Evolutionary conservation across 2,797 vertebrate species (phyloP).

Genomic region (Florisuga fusca): DNA sequence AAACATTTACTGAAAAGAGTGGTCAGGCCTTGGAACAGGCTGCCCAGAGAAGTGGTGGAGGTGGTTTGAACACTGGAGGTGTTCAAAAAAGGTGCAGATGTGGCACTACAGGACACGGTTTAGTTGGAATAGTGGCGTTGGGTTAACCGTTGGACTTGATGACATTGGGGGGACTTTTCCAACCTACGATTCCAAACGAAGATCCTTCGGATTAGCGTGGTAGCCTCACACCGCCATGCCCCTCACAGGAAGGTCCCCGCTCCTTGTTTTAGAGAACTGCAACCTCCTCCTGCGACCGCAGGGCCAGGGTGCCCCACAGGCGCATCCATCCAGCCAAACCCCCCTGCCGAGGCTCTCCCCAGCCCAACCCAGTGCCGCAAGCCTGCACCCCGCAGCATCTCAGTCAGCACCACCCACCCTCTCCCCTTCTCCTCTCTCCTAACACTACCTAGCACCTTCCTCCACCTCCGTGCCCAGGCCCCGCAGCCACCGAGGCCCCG

Average conservation of each 20-base stretch:
- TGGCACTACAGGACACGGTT: too few species aligned
- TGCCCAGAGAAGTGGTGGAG: too few species aligned
- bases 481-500: background rate
- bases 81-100: too few species aligned
- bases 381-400: background rate
- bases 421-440: background rate
- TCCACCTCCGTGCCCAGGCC: background rate
- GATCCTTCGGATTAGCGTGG: accelerated
- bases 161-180: too few species aligned
- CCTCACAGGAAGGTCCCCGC: background rate
- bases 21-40: too few species aligned
- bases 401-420: background rate
- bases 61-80: too few species aligned
- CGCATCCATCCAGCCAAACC: accelerated
- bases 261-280: background rate
- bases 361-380: accelerated
- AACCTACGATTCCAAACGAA: background rate
- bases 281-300: background rate
- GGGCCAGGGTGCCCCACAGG: background rate
- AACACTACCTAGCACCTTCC: accelerated
- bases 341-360: background rate
- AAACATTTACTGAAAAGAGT: too few species aligned
- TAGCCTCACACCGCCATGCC: accelerated
- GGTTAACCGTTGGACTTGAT: too few species aligned
- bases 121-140: too few species aligned